Evolutionary conservation across 2,888 invertebrate species (phyloP).

Genomic region (Cosmopolites sordidus): DNA sequence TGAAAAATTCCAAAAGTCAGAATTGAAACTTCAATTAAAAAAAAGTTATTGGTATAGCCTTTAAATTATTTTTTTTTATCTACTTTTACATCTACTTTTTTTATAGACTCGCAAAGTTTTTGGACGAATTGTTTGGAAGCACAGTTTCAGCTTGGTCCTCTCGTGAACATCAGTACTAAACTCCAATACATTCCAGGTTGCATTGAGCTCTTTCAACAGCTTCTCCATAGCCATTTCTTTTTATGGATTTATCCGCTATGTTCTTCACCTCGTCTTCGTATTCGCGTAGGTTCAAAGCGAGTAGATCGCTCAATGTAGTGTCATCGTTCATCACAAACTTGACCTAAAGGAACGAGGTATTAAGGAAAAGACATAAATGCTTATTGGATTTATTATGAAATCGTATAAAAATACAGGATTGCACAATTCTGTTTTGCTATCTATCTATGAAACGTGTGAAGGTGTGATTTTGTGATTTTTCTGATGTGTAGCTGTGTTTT

Average conservation of each 20-base stretch:
- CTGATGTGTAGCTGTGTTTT: not conserved
- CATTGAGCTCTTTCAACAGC: slow-evolving; percentile 76
- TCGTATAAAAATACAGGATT: no score
- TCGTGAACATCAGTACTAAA: slow-evolving; percentile 77
- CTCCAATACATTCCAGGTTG: slow-evolving; percentile 77
- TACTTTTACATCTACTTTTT: no score
- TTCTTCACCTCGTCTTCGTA: slow-evolving; percentile 93
- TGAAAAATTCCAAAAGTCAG: no score
- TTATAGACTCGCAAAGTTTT: no score
- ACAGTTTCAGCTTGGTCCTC: slow-evolving; percentile 71
- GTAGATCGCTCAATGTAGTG: slow-evolving; percentile 83
- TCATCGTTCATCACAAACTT: slow-evolving; percentile 76
- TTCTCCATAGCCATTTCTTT: slow-evolving; percentile 98
- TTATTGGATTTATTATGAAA: not conserved
- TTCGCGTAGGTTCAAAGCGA: slow-evolving; percentile 83
- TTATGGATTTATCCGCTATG: slow-evolving; percentile 91
- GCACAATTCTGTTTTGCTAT: no score
- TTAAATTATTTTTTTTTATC: no score
- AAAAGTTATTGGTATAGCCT: no score
- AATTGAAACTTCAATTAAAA: no score
- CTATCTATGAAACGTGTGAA: no score
- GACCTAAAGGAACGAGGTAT: slow-evolving; percentile 51
- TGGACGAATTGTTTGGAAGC: no score
- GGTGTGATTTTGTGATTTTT: not conserved
- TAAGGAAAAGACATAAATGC: not conserved